Evolutionary conservation across 2,797 vertebrate genomes (phyloP).

Genomic region (Gallinago nigripennis): DNA sequence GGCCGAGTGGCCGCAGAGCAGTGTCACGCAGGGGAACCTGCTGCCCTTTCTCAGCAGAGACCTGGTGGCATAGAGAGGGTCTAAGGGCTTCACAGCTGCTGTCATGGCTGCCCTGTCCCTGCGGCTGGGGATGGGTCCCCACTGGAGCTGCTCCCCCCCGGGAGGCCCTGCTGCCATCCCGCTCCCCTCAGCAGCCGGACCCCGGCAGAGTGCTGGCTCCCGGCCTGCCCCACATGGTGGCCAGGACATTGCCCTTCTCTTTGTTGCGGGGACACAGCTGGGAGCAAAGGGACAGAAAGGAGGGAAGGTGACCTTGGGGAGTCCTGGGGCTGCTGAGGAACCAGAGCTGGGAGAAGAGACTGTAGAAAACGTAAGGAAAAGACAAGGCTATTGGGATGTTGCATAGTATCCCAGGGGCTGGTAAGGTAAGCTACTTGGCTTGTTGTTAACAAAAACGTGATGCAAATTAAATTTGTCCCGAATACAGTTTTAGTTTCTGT

Average conservation of each 20-base stretch:
- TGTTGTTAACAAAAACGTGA: not conserved
- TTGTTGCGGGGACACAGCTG: not conserved
- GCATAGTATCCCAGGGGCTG: not conserved
- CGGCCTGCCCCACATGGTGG: rapidly evolving
- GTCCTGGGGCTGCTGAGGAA: not conserved
- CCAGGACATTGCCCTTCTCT: rapidly evolving
- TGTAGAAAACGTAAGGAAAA: not conserved
- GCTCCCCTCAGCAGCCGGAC: rapidly evolving
- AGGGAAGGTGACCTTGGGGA: not conserved
- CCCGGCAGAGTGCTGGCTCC: rapidly evolving
- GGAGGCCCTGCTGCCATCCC: rapidly evolving
- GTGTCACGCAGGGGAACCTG: rapidly evolving
- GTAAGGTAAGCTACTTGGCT: not conserved
- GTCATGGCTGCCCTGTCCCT: rapidly evolving
- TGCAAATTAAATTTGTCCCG: not conserved
- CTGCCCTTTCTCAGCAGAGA: not conserved
- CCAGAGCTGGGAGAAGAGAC: not conserved
- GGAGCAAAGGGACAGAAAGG: not conserved
- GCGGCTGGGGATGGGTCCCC: rapidly evolving
- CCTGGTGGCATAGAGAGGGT: rapidly evolving
- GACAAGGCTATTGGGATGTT: not conserved
- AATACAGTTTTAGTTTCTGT: not conserved
- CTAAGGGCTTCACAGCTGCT: not conserved
- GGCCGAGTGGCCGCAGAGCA: rapidly evolving
- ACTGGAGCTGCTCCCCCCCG: rapidly evolving